Evolutionary conservation across 2,797 vertebrate species (phyloP).

Genomic region (Anomalospiza imberbis): DNA sequence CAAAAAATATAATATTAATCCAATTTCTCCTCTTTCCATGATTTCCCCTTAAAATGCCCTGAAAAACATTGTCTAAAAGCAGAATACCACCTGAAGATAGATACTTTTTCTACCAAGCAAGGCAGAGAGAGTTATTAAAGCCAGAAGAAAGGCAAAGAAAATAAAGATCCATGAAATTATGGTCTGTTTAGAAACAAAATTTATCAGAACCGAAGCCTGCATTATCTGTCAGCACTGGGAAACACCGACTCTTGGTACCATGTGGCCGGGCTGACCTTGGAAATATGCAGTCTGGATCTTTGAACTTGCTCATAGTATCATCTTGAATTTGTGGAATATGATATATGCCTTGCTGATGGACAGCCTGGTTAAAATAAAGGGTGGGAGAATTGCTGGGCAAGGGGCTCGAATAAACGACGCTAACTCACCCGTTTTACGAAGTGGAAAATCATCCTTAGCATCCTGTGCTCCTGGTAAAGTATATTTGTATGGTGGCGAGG

Average conservation of each 20-base stretch:
- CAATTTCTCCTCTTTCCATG: background rate
- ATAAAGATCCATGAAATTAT: background rate
- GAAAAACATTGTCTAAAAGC: background rate
- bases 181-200: background rate
- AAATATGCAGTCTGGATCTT: background rate
- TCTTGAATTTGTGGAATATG: background rate
- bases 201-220: background rate
- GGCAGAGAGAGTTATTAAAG: background rate
- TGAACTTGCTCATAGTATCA: background rate
- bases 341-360: background rate
- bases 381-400: background rate
- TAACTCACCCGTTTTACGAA: conserved; percentile 94
- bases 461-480: conserved; percentile 88
- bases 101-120: background rate
- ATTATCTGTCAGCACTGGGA: background rate
- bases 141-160: background rate
- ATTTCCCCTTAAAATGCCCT: background rate
- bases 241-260: background rate
- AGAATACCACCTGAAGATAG: background rate
- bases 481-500: conserved; percentile 92
- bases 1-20: background rate
- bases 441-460: conserved; percentile 94
- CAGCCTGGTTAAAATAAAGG: background rate
- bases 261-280: background rate
- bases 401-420: background rate